Evolutionary conservation across 1,140 invertebrate species (phyloP), one percentile per base, ranked within the genome.

Genomic region (Dufourea novaeangliae): DNA sequence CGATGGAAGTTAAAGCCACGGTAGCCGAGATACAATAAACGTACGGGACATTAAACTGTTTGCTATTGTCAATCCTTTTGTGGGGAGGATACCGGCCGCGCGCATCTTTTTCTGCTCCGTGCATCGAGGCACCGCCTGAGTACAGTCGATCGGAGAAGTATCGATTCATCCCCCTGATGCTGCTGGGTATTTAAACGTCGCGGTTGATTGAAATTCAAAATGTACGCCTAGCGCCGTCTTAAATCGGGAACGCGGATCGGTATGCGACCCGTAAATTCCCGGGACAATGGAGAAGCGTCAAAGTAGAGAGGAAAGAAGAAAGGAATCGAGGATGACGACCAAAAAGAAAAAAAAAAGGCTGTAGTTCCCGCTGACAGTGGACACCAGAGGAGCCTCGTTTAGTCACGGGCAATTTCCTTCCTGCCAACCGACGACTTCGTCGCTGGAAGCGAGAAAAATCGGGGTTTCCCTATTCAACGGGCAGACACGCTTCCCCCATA

Each of bases 1-100:
- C 83, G 56, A 69, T 68, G 79, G 78, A 76, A 88, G 82, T 86
- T 88, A 85, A 88, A 82, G 72, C 82, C 83, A 87, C 87, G 85
- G 85, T 84, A 87, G 82, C 84, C 84, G 84, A 84, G 85, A 87
- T 87, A 92, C 87, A 91, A 92, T 92, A 92, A 91, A 90, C 87
- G 86, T 87, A 88, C 86, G 87, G 83, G 90, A 90, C 89, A 90
- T 89, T 92, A 91, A 92, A 91, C 90, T 92, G 90, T 91, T 92
- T 89, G 90, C 90, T 88, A 86, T 88, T 91, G 90, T 92, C 90
- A 91, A 91, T 89, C 84, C 87, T 84, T n/a, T 87, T 89, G 83
- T 86, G 62, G 63, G 37, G 56, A n/a, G 76, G 50, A 83, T 56
- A 77, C 82, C 71, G 77, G 69, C 57, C 12, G 17, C 56, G n/a